A percentile compares a stretch with the other conserved stretches of the same genome.
phyloP scores from a whole-genome alignment of 2,888 invertebrate species.

The Sturmia bella region DNA sequence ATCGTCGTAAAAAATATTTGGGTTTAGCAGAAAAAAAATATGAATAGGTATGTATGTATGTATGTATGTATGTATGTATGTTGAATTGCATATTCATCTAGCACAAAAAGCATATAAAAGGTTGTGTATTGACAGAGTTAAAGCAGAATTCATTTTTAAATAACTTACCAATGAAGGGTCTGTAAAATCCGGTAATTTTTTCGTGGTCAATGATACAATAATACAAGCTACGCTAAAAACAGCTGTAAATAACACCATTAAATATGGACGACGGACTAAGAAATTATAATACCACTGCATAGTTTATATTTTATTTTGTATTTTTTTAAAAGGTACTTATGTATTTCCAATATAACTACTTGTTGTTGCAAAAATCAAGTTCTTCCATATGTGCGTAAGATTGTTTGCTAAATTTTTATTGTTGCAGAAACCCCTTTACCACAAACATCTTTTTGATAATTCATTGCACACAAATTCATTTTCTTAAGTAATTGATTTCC shows the following conservation, averaged over 20 bases:
- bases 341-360: conserved; percentile 33
- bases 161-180: conserved; percentile 89
- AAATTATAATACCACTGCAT: conserved; percentile 86
- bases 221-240: conserved; percentile 86
- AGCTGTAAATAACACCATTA: conserved; percentile 85
- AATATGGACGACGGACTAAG: conserved; percentile 86
- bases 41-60: no score
- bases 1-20: no score
- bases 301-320: conserved; percentile 58
- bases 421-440: conserved; percentile 18
- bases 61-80: conserved; percentile 3
- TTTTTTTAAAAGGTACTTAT: not conserved
- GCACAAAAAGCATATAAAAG: no score
- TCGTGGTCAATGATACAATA: conserved; percentile 85
- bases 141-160: not conserved
- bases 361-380: conserved; percentile 41
- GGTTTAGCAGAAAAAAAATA: no score
- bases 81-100: not conserved
- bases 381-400: conserved; percentile 11
- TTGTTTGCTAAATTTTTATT: conserved; percentile 18
- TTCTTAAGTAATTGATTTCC: not conserved
- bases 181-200: conserved; percentile 89
- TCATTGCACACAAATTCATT: conserved; percentile 14
- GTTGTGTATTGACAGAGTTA: no score
- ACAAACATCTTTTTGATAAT: conserved; percentile 20